Base-by-base conservation (phyloP, 2,113 vertebrate genomes). In the Lepisosteus osseus region DNA sequence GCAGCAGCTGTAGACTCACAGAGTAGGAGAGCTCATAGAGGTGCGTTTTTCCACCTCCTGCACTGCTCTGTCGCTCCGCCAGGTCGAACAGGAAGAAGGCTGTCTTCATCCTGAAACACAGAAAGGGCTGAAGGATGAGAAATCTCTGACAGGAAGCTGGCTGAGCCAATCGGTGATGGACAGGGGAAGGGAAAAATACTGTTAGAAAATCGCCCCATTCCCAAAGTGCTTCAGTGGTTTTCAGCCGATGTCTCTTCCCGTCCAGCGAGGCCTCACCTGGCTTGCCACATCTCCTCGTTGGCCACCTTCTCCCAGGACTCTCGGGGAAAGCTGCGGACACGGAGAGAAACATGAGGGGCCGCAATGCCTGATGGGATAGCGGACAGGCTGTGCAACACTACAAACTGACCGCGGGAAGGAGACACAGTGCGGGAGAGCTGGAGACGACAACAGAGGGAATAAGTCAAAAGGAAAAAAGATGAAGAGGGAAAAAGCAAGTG, bases 271-370 rank as follows among this genome's bases (percentile, higher is more conserved):
- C 69, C 77, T 90, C 85, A 98, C 97, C 97, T 97, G 85, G 97
- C 95, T 88, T 99, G 97, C 97, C 97, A 99, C 97, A 99, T 99
- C 86, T 99, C 97, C 84, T 98, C 97, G 7, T 98, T 98, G 82
- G 95, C 96, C 1, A 99, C 93, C 41, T 88, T 91, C 86, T 99
- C 97, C 97, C 97, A 99, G 61, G 96, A 97, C 72, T 93, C 90
- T 55, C 92, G 85, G 74, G 89, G 86, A 85, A 98, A 99, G 85
- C 97, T 99, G 79, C 71, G 86, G 0, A 54, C 57, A 75, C 72
- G 78, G 3, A n/a, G 11, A 74, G 41, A 65, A 65, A 42, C 45
- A 66, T 72, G 1, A 14, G 59, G 17, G 13, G 6, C 17, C 14
- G 17, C 59, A 4, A 0, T 61, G 47, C 5, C 47, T 51, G 47